phyloP scores from a whole-genome alignment of 2,797 vertebrate genomes.

The Hyperoplus immaculatus region DNA sequence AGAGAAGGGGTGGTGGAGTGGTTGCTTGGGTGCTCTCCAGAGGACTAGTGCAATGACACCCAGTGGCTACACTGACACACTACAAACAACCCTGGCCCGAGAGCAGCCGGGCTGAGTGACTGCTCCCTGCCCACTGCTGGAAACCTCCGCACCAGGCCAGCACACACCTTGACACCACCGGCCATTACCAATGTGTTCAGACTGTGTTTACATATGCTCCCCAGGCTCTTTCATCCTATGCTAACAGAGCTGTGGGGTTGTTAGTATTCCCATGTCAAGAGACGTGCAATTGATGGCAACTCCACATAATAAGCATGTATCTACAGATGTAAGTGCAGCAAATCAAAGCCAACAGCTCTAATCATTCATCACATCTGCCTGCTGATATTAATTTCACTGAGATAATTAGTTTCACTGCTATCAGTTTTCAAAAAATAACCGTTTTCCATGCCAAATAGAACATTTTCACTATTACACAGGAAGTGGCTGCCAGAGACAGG shows the following conservation, averaged over 20 bases:
- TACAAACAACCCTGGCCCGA: slow-evolving; percentile 77
- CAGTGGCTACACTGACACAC: slow-evolving; percentile 84
- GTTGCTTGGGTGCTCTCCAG: slow-evolving; percentile 83
- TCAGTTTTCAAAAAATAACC: slow-evolving; percentile 74
- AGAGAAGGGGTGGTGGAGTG: slow-evolving; percentile 78
- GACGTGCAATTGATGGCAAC: slow-evolving; percentile 44
- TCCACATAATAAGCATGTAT: slow-evolving; percentile 59
- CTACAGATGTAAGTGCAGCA: slow-evolving; percentile 68
- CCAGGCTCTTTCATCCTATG: slow-evolving; percentile 53
- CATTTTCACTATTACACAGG: slow-evolving; percentile 72
- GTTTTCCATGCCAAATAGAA: slow-evolving; percentile 74
- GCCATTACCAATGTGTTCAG: slow-evolving; percentile 66
- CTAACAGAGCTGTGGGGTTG: slow-evolving; percentile 54
- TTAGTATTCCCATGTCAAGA: slow-evolving; percentile 47
- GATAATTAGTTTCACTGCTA: slow-evolving; percentile 68
- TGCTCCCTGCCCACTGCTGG: slow-evolving; percentile 66
- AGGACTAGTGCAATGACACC: slow-evolving; percentile 85
- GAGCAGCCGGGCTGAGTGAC: slow-evolving; percentile 60
- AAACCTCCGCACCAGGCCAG: slow-evolving; percentile 67
- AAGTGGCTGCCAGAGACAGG: slow-evolving; percentile 71
- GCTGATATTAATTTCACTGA: slow-evolving; percentile 68
- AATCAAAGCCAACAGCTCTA: slow-evolving; percentile 58
- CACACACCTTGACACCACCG: slow-evolving; percentile 74
- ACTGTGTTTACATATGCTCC: slow-evolving; percentile 64
- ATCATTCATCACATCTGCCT: slow-evolving; percentile 64